Base-by-base conservation (phyloP, 2,797 vertebrate species). In the Eurystomus glaucurus region DNA sequence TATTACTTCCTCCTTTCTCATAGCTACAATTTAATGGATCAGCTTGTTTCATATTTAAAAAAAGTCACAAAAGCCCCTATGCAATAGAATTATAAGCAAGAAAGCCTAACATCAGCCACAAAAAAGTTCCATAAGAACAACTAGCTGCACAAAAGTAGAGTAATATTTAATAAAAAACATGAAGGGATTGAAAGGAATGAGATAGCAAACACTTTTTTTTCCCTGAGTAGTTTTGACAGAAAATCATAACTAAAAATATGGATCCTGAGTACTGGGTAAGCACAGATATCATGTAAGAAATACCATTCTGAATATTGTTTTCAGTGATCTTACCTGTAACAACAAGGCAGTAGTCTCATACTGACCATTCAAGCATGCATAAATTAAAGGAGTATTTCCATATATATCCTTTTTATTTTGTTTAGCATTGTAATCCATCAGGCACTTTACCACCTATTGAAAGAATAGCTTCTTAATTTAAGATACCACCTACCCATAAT, bases 301-400 rank as follows among this genome's bases (percentile, higher is more conserved):
- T 7, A 54, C 23, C 55, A 50, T 39, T 21, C 33, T 46, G 18
- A 88, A 68, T 9, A n/a, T 16, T 55, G 31, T 37, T 62, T 72
- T 35, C 72, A 57, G 48, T 43, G 29, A 31, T 75, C 95, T 95
- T 95, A 99, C 99, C 99, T 99, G 97, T 29, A 99, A 86, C 82
- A 99, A 95, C 11, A 98, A 95, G 1, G 97, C 96, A 11, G 98
- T 98, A 0, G 98, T 98, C 90, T 99, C 99, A 83, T 99, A 98
- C 85, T 99, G 98, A 68, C 99, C 99, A 28, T 98, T 97, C 31
- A 98, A 96, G 91, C 99, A 99, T 22, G 99, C 98, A 9, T 98
- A 99, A 35, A 99, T 99, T 71, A 99, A 98, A 26, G 99, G 98
- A 0, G 99, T 99, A 97, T 99, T 99, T 60, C 99, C 99, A 78